phyloP scores from a whole-genome alignment of 2,113 vertebrate genomes.

The Cyprinodon variegatus region DNA sequence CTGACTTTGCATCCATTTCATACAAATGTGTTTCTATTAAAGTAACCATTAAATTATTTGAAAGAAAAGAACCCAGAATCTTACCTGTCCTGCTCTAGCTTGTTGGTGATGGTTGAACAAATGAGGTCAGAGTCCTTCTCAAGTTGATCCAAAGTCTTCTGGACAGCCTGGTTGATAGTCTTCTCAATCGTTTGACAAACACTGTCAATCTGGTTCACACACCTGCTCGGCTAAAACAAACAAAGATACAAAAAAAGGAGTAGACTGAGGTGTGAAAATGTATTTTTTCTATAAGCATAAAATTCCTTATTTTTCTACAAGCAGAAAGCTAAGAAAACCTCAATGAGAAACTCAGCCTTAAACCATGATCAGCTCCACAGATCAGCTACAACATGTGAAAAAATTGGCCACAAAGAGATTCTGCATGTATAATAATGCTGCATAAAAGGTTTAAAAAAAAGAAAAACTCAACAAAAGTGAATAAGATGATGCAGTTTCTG shows the following conservation, averaged over 20 bases:
- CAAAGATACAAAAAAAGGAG: slow-evolving; percentile 2
- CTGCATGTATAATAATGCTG: too few species aligned
- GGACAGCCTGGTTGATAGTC: slow-evolving; percentile 83
- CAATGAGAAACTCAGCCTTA: not conserved
- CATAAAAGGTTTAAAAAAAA: not conserved
- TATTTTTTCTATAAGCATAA: too few species aligned
- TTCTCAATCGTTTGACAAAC: slow-evolving; percentile 84
- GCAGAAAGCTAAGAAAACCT: not conserved
- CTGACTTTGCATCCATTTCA: not conserved
- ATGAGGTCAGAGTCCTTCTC: slow-evolving; percentile 82
- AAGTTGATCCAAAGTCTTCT: slow-evolving; percentile 83
- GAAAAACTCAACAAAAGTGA: not conserved
- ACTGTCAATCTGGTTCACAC: slow-evolving; percentile 82
- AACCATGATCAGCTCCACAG: not conserved
- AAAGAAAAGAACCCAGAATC: slow-evolving; percentile 1
- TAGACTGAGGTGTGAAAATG: not conserved
- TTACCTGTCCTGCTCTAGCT: slow-evolving; percentile 78
- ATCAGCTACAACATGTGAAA: too few species aligned
- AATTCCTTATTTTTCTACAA: too few species aligned
- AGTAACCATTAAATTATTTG: not conserved
- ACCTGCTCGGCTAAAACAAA: slow-evolving; percentile 75
- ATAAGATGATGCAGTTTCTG: not conserved
- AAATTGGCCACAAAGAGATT: too few species aligned
- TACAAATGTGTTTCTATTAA: slow-evolving; percentile 4
- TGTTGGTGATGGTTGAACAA: slow-evolving; percentile 71